Evolutionary conservation across 2,797 vertebrate species (phyloP), one percentile per base, ranked within the genome.

Genomic region (Sphenodon punctatus): DNA sequence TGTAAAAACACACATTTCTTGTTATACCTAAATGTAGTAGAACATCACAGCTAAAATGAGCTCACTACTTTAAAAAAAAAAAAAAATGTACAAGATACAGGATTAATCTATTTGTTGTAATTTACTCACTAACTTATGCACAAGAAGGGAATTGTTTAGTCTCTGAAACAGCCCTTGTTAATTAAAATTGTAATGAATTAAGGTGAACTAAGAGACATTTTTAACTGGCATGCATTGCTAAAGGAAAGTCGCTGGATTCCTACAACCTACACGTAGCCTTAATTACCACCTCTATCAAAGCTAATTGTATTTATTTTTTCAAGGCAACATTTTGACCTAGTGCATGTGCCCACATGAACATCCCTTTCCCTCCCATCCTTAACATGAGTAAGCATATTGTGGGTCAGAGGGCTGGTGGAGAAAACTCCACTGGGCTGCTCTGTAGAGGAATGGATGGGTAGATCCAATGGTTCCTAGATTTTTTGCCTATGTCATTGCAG

Each of bases 181-280:
- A 83, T 92, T 90, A 87, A 70, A 82, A 78, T 66, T 78, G 94
- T 92, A 93, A 94, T 94, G 89, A 92, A 93, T 93, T 92, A 86
- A 90, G 82, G 92, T 90, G 73, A 94, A 92, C 89, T 63, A 86
- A 90, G 64, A 91, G 58, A 83, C 58, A 67, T 72, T 88, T 64
- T 80, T 92, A 93, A 88, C 73, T 88, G 88, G 32, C 85, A 88
- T 69, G 89, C 90, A 39, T 87, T 91, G 82, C 84, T 93, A 70
- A 85, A 78, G 61, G 65, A 64, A 80, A 65, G 59, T 72, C 78
- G 22, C 19, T 73, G 4, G 23, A 22, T 67, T 92, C 80, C 77
- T 78, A 73, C 59, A 82, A 91, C 39, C 43, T 77, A 2, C 30
- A 87, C 80, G 43, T 72, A 46, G 78, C 73, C 42, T 43, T 75